phyloP scores from a whole-genome alignment of 2,888 invertebrate species.

The Drosophila affinis region DNA sequence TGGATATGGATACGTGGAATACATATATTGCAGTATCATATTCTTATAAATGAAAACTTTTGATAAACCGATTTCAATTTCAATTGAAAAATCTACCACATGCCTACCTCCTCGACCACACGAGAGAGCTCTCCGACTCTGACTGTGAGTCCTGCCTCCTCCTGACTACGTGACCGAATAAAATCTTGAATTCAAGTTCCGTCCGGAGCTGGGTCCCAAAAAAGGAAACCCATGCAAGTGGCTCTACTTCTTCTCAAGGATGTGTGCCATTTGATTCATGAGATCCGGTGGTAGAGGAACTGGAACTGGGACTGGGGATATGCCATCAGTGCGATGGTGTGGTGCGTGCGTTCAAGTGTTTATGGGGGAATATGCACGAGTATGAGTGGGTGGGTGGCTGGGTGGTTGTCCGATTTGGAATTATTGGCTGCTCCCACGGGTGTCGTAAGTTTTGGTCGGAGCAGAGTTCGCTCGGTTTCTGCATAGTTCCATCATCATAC shows the following conservation, averaged over 20 bases:
- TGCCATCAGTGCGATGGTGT: slow-evolving; percentile 3
- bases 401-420: slow-evolving; percentile 74
- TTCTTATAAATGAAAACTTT: slow-evolving; percentile 36
- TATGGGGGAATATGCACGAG: slow-evolving; percentile 15
- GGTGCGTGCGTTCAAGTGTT: slow-evolving; percentile 31
- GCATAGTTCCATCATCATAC: slow-evolving; percentile 68
- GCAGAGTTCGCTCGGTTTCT: slow-evolving; percentile 45
- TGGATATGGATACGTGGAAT: slow-evolving; percentile 16
- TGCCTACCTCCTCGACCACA: background rate
- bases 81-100: slow-evolving; percentile 39
- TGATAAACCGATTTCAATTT: slow-evolving; percentile 45
- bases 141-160: too few relatives aligned
- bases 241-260: slow-evolving; percentile 38
- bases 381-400: slow-evolving; percentile 19
- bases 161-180: slow-evolving; percentile 34
- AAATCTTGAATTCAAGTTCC: slow-evolving; percentile 35
- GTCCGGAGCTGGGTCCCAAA: slow-evolving; percentile 23
- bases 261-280: slow-evolving; percentile 77
- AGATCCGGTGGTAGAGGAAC: slow-evolving; percentile 27
- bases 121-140: slow-evolving; percentile 4
- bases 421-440: slow-evolving; percentile 80
- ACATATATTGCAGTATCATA: background rate
- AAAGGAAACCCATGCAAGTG: background rate
- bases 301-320: background rate
- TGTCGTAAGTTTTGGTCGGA: slow-evolving; percentile 76